Evolutionary conservation across 1,140 invertebrate genomes (phyloP), one percentile per base, ranked within the genome.

Genomic region (Pseudoatta argentina): DNA sequence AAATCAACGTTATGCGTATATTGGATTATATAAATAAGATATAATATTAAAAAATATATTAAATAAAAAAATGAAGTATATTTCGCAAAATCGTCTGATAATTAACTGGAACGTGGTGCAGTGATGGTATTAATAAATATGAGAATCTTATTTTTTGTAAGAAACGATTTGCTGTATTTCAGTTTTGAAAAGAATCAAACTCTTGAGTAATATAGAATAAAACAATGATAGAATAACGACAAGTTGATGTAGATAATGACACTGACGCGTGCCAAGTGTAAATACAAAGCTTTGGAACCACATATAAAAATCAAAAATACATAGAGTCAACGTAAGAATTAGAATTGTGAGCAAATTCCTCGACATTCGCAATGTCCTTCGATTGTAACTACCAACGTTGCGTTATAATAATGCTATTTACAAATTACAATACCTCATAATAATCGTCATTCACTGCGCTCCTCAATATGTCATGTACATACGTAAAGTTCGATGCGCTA

Each of bases 351-450:
- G 55, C 64, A 67, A 91, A 73, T 85, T 87, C 76, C n/a, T 77
- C 34, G 86, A 87, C 89, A 91, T 91, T 92, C 67, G 67, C 64
- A 91, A 91, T 87, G 87, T 85, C 73, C 71, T 44, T 64, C 79
- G 63, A 61, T 85, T 44, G 69, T 89, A 86, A 88, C 85, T 88
- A 78, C 66, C 67, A 64, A 76, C 21, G 66, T 83, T 73, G 34
- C 69, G 2, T 75, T 72, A 88, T 89, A 89, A 93, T 93, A 92
- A 92, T 93, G 93, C 90, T 91, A 93, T 93, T 91, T 93, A 92
- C 91, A 94, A 92, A 69, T 82, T 85, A 86, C 44, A 85, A 64
- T 88, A 73, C 77, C 57, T 81, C 48, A 61, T 59, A 83, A 85
- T 75, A 86, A 61, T 79, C 63, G 48, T 79, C 44, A 48, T 61